Conservation (phyloP, 2,888 invertebrate species). For the Clistopyga incitator region DNA sequence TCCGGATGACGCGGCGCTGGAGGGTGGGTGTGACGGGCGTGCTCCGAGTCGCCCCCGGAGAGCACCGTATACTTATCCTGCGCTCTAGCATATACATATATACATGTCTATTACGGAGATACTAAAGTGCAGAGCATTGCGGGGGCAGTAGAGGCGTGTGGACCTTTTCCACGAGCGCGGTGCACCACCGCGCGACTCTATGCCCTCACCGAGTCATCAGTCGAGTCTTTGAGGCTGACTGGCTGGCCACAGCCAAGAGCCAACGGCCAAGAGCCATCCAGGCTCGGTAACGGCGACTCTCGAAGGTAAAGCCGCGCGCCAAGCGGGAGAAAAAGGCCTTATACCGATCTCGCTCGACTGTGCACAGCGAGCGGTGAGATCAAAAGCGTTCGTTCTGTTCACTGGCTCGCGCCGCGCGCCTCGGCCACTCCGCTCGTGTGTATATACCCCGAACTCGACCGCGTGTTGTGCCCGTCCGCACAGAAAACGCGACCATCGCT, state of each 20-base stretch:
- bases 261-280: constrained; percentile 2
- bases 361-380: constrained; percentile 78
- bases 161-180: constrained; percentile 55
- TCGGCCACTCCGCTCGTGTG: constrained; percentile 64
- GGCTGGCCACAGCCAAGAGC: constrained; percentile 57
- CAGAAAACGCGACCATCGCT: not conserved
- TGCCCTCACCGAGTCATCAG: constrained; percentile 76
- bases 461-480: constrained; percentile 51
- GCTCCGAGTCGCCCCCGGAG: constrained; percentile 29
- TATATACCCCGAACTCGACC: constrained; percentile 72
- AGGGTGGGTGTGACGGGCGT: constrained; percentile 40
- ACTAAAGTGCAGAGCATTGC: constrained; percentile 2
- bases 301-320: constrained; percentile 21
- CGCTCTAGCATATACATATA: not conserved
- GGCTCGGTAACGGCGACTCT: constrained; percentile 39
- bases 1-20: constrained; percentile 36
- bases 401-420: constrained; percentile 60
- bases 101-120: constrained; percentile 4
- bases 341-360: constrained; percentile 62
- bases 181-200: constrained; percentile 56
- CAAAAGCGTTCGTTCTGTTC: constrained; percentile 72
- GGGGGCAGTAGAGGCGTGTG: constrained; percentile 25
- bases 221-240: constrained; percentile 78
- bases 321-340: constrained; percentile 77
- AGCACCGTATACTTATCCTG: constrained; percentile 20